Conservation (phyloP, 2,888 invertebrate species). For the Hirtodrosophila duncani region DNA sequence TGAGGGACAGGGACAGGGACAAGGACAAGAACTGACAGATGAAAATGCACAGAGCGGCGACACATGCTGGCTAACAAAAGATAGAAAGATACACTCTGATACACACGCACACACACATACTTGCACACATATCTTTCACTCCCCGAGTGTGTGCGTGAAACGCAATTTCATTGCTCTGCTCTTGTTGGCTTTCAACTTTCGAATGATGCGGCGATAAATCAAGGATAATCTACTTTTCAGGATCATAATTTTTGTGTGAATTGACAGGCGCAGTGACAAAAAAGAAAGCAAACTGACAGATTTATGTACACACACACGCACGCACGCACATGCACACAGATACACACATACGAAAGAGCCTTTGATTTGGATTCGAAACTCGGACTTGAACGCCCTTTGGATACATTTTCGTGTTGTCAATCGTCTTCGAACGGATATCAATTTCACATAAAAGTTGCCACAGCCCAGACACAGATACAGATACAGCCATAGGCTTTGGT, state of each 20-base stretch:
- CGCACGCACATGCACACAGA: conserved; percentile 40
- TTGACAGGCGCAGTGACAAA: conserved; percentile 76
- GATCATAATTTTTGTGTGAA: conserved; percentile 78
- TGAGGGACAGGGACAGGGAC: conserved; percentile 14
- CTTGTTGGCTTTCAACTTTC: conserved; percentile 72
- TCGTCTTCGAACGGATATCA: conserved; percentile 68
- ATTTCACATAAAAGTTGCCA: conserved; percentile 75
- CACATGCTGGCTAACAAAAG: conserved; percentile 67
- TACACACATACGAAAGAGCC: conserved; percentile 13
- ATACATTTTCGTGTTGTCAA: conserved; percentile 39
- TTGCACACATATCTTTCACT: conserved; percentile 14
- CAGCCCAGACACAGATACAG: no score
- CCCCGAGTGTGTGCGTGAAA: conserved; percentile 16
- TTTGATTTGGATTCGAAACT: conserved; percentile 18
- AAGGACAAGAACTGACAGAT: conserved; percentile 24
- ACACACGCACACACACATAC: conserved; percentile 5
- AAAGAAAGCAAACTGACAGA: conserved; percentile 76
- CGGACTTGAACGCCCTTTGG: conserved; percentile 41
- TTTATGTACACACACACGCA: conserved; percentile 71
- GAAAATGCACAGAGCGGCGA: conserved; percentile 42
- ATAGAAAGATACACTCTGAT: conserved; percentile 46
- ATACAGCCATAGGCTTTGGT: no score
- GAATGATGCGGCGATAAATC: conserved; percentile 77
- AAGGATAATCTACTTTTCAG: conserved; percentile 79
- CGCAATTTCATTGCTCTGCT: conserved; percentile 61